These are phyloP conservation scores for Eupsilia transversa DNA, from an alignment of 2,888 invertebrate genomes.

Conservation along the genomic window DNA sequence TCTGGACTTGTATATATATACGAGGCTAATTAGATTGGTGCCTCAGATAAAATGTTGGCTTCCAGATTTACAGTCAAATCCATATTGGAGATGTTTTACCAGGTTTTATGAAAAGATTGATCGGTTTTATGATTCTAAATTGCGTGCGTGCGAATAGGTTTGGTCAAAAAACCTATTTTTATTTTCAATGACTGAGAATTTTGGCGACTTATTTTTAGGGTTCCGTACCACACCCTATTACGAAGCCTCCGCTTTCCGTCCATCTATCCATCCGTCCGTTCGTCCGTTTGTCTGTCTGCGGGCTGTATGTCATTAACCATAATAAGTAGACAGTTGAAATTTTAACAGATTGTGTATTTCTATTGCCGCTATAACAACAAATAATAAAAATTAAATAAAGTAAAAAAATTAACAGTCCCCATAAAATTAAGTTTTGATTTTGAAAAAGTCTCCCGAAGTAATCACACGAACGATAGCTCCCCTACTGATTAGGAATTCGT, in stretches of 20 bases:
- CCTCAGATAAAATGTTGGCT: neutral
- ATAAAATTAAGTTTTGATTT: too few relatives aligned
- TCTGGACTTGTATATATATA: conserved; percentile 19
- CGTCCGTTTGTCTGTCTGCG: too few relatives aligned
- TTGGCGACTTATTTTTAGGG: neutral
- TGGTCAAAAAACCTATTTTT: neutral
- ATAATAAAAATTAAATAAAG: too few relatives aligned
- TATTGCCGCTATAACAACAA: too few relatives aligned
- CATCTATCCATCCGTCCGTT: too few relatives aligned
- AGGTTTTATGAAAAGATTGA: neutral
- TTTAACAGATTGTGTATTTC: too few relatives aligned
- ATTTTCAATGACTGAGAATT: neutral
- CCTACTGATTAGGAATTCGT: conserved; percentile 57
- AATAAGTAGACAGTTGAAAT: too few relatives aligned
- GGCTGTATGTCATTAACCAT: too few relatives aligned
- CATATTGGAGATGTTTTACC: neutral
- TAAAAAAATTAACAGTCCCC: too few relatives aligned
- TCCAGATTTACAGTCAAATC: neutral
- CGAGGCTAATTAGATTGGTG: neutral
- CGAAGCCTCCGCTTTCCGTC: too few relatives aligned
- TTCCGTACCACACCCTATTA: too few relatives aligned
- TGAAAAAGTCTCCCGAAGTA: neutral
- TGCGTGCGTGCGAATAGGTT: too few relatives aligned
- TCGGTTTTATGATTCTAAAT: neutral
- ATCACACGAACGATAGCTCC: conserved; percentile 4